phyloP scores from a whole-genome alignment of 2,888 invertebrate genomes.

The Eristalinus sepulchralis region DNA sequence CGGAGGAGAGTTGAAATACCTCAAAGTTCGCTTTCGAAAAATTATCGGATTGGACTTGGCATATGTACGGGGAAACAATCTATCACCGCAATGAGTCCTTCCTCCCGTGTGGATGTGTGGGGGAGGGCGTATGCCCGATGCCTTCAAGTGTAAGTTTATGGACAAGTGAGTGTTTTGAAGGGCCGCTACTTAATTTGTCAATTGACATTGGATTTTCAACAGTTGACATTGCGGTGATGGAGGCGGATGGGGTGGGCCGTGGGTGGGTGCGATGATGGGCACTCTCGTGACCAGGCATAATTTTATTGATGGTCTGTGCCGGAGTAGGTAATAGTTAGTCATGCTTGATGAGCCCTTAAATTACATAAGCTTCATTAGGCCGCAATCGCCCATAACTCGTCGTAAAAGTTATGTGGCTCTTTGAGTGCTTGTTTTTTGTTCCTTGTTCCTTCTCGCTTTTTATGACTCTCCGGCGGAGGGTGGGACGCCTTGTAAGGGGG shows the following conservation, averaged over 20 bases:
- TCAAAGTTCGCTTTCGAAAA: slow-evolving; percentile 1
- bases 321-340: slow-evolving; percentile 51
- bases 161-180: slow-evolving; percentile 45
- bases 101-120: slow-evolving; percentile 22
- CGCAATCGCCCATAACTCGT: slow-evolving; percentile 13
- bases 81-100: slow-evolving; percentile 6
- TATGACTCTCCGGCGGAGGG: background rate
- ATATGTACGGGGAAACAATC: slow-evolving; percentile 43
- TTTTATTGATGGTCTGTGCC: slow-evolving; percentile 40
- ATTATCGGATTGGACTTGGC: slow-evolving; percentile 45
- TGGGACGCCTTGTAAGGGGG: background rate
- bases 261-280: background rate
- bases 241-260: background rate
- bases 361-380: slow-evolving; percentile 41
- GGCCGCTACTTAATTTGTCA: slow-evolving; percentile 49
- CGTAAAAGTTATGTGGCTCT: slow-evolving; percentile 28
- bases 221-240: slow-evolving; percentile 14
- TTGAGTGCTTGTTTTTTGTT: background rate
- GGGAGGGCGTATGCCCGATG: slow-evolving; percentile 21
- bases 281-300: slow-evolving; percentile 46
- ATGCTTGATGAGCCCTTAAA: slow-evolving; percentile 42
- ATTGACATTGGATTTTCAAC: slow-evolving; percentile 57
- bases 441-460: background rate
- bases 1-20: slow-evolving; percentile 27
- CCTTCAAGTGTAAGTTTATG: slow-evolving; percentile 55